Conservation (phyloP, 2,797 vertebrate genomes). For the Gymnothorax javanicus region DNA sequence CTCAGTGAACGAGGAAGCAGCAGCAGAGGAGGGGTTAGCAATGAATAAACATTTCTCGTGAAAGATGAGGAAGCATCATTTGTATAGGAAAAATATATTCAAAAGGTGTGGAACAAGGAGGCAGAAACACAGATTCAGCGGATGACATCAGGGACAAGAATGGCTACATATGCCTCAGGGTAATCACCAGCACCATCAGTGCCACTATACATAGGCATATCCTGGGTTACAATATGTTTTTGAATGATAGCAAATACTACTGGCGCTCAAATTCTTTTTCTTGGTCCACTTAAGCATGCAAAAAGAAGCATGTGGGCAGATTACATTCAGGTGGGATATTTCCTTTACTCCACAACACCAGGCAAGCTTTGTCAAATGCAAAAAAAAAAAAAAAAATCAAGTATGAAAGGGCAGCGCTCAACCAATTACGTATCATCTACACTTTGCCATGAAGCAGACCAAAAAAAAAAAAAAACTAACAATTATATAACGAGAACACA, state of each 20-base stretch:
- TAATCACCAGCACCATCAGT: background rate
- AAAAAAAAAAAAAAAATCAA: no score
- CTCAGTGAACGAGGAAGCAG: background rate
- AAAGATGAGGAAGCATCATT: background rate
- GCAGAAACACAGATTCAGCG: background rate
- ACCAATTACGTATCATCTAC: background rate
- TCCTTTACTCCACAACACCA: no score
- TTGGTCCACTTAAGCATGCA: no score
- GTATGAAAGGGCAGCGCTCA: no score
- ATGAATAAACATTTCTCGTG: background rate
- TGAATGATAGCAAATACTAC: no score
- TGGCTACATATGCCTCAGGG: background rate
- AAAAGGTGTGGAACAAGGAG: background rate
- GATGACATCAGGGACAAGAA: background rate
- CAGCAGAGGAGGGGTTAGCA: background rate
- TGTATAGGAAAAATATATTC: background rate
- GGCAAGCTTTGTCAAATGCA: no score
- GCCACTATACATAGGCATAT: no score
- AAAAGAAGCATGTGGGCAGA: no score
- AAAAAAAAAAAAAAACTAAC: background rate
- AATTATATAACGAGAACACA: no score
- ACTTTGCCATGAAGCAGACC: background rate
- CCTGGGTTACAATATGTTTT: no score
- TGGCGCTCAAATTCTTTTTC: no score
- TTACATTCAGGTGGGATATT: no score